Conservation (phyloP, 2,113 vertebrate species). For the Tetraodon nigroviridis region DNA sequence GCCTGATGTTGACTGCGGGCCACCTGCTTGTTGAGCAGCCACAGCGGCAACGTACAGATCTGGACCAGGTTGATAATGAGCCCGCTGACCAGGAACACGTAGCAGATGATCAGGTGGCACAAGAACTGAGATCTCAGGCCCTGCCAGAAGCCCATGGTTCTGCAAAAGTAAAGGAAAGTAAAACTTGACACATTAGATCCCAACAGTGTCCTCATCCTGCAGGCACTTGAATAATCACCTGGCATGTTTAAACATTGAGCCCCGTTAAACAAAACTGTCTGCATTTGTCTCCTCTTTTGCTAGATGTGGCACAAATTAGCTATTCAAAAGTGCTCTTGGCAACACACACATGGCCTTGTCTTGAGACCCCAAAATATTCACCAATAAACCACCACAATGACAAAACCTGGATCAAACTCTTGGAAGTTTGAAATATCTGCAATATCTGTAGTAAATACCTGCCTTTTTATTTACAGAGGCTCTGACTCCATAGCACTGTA, state of each 20-base stretch:
- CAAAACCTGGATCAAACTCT: too few species aligned
- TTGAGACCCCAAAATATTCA: not conserved
- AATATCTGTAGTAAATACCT: too few species aligned
- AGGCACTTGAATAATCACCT: too few species aligned
- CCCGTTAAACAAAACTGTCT: not conserved
- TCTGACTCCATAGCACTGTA: not conserved
- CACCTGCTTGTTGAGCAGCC: constrained; percentile 87
- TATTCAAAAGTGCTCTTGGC: not conserved
- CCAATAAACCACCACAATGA: not conserved
- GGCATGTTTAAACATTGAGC: not conserved
- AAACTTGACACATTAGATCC: not conserved
- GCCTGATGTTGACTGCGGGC: constrained; percentile 89
- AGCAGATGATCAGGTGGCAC: constrained; percentile 88
- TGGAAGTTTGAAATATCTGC: too few species aligned
- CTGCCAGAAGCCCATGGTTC: constrained; percentile 81
- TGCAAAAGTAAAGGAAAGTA: constrained; percentile 17
- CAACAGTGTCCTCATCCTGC: not conserved
- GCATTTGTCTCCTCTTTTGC: not conserved
- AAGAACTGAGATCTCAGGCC: constrained; percentile 90
- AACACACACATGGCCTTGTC: not conserved
- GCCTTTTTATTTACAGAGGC: too few species aligned
- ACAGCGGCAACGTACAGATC: constrained; percentile 83
- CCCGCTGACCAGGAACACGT: constrained; percentile 90
- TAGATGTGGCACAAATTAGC: not conserved
- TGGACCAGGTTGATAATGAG: constrained; percentile 89